A percentile compares a stretch with the other conserved stretches of the same genome.
Evolutionary conservation across 2,888 invertebrate genomes (phyloP).

Genomic region (Chrysolina americana): DNA sequence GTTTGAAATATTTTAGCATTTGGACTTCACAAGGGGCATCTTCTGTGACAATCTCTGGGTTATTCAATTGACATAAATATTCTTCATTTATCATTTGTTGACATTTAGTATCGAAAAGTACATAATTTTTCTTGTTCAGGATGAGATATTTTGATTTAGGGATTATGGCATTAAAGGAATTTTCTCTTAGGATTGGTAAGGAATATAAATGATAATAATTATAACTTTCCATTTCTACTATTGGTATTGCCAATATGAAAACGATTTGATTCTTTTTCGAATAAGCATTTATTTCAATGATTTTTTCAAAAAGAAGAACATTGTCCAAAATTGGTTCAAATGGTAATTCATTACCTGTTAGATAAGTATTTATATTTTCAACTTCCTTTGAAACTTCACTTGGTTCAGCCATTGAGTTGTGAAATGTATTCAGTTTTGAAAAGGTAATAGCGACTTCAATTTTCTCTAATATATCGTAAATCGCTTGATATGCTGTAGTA

Average conservation of each 20-base stretch:
- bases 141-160: conserved; percentile 35
- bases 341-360: conserved; percentile 30
- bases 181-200: conserved; percentile 19
- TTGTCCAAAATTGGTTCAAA: conserved; percentile 42
- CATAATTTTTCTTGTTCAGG: conserved; percentile 24
- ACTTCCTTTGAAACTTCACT: conserved; percentile 37
- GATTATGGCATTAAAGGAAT: conserved; percentile 28
- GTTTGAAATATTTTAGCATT: conserved; percentile 1
- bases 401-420: conserved; percentile 41
- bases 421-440: conserved; percentile 30
- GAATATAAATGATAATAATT: too few relatives aligned
- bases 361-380: conserved; percentile 29
- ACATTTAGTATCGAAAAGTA: not conserved
- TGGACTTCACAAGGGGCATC: too few relatives aligned
- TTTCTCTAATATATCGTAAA: conserved; percentile 20
- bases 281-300: too few relatives aligned
- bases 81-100: too few relatives aligned
- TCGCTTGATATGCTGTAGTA: not conserved
- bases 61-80: too few relatives aligned
- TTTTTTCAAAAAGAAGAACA: too few relatives aligned
- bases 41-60: too few relatives aligned
- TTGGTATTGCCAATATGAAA: too few relatives aligned
- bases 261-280: too few relatives aligned
- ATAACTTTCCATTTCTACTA: too few relatives aligned
- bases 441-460: conserved; percentile 26